Evolutionary conservation across 2,888 invertebrate genomes (phyloP), one percentile per base, ranked within the genome.

Genomic region (Thalpophila matura): DNA sequence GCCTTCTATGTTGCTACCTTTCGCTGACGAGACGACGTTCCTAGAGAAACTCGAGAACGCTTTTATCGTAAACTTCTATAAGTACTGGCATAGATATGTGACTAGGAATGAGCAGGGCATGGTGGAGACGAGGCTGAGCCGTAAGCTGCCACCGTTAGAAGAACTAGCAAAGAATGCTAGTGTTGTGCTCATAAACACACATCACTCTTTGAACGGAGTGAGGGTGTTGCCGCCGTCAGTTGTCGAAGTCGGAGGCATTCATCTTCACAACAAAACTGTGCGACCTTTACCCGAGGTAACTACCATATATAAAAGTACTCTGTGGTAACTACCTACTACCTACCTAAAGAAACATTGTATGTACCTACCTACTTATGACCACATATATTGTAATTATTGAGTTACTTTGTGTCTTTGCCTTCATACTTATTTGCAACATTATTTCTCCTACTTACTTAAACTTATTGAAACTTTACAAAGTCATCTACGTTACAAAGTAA

Each of bases 161-260:
- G 89, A 92, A 14, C 76, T 95, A 12, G 89, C 88, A 1, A 87
- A 86, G 42, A 94, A 95, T 63, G 85, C 90, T 1, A 95, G 94
- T 78, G 83, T 95, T 18, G 67, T 95, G 33, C 77, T 96, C 7
- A 84, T 94, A 14, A 96, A 96, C 70, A 91, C 91, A 1, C 93
- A 95, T 80, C 86, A 90, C 69, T 86, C 87, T 38, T 74, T 94
- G 53, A 94, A 92, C 54, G 87, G 90, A 14, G 89, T 93, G 12
- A 83, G 89, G 66, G 92, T 93, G 1, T 61, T 90, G 37, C 90
- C 92, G 31, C 95, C 95, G 0, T 88, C 88, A 12, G 84, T 95
- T 10, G 86, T 95, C 1, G 95, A 96, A 86, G 90, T 96, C 4
- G 95, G 95, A 27, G 96, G 96, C 22, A 86, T 95, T 55, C 95